phyloP scores from a whole-genome alignment of 2,113 vertebrate species.

The human region DNA sequence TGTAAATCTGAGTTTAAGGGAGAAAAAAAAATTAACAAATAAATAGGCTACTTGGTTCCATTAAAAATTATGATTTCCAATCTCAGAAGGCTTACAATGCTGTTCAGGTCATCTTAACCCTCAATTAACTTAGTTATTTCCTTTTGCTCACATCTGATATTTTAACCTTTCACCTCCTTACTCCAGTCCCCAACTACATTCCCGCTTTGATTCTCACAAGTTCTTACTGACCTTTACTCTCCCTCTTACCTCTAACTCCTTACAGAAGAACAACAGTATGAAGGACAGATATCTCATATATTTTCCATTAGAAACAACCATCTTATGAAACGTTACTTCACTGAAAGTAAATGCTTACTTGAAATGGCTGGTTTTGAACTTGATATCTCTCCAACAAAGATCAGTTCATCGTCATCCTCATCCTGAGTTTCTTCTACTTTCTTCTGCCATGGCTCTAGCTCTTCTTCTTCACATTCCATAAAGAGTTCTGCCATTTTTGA shows the following conservation, averaged over 20 bases:
- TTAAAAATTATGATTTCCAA: conserved; percentile 5
- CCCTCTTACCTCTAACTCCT: background rate
- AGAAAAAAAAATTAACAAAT: background rate
- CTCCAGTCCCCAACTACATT: background rate
- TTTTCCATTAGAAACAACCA: background rate
- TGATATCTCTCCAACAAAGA: conserved; percentile 95
- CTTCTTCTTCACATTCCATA: conserved; percentile 99
- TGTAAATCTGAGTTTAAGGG: background rate
- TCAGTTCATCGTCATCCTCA: conserved; percentile 91
- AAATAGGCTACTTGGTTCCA: background rate
- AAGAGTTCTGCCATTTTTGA: conserved; percentile 94
- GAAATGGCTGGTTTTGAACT: conserved; percentile 86
- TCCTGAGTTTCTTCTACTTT: conserved; percentile 88
- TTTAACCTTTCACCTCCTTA: background rate
- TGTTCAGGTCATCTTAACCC: background rate
- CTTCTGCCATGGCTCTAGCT: conserved; percentile 96
- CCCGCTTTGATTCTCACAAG: background rate
- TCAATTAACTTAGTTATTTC: conserved; percentile 29
- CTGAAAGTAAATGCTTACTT: conserved; percentile 81
- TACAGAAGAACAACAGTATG: background rate
- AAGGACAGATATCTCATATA: background rate
- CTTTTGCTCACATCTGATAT: background rate
- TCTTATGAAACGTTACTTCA: conserved; percentile 51
- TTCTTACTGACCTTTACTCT: background rate
- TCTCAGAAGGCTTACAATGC: background rate